Percentiles rank a stretch among this genome's conserved stretches.
Evolutionary conservation across 2,113 vertebrate genomes (phyloP).

Genomic region (Paramormyrops kingsleyae): DNA sequence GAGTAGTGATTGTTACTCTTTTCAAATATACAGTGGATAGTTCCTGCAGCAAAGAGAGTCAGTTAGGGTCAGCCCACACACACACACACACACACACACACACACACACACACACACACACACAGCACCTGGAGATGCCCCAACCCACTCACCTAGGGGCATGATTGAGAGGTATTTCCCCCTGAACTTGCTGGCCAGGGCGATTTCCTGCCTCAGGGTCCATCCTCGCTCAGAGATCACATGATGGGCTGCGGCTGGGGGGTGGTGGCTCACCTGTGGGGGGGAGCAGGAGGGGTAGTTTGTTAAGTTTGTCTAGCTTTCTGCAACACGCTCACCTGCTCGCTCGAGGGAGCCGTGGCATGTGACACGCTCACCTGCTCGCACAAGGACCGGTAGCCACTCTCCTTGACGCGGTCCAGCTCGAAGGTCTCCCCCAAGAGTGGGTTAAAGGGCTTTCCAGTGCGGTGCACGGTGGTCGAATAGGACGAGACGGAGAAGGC

Average conservation of each 20-base stretch:
- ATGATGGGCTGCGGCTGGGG: conserved; percentile 87
- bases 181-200: conserved; percentile 94
- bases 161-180: conserved; percentile 99
- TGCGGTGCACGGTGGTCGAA: conserved; percentile 91
- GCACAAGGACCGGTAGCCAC: conserved; percentile 85
- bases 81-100: conserved; percentile 64
- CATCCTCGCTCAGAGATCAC: conserved; percentile 84
- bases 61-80: background rate
- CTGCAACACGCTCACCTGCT: background rate
- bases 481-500: conserved; percentile 94
- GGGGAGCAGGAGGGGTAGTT: background rate
- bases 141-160: conserved; percentile 77
- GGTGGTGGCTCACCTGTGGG: conserved; percentile 87
- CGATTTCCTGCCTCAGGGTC: conserved; percentile 88
- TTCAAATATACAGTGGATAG: conserved; percentile 90
- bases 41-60: conserved; percentile 56
- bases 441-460: conserved; percentile 93
- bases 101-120: background rate
- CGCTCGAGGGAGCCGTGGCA: conserved; percentile 46
- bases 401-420: conserved; percentile 80
- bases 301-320: background rate
- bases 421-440: conserved; percentile 94
- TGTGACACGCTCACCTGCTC: conserved; percentile 69
- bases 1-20: conserved; percentile 87
- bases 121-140: background rate